Base-by-base conservation (phyloP, 2,888 invertebrate species). In the Oligia fasciuncula region DNA sequence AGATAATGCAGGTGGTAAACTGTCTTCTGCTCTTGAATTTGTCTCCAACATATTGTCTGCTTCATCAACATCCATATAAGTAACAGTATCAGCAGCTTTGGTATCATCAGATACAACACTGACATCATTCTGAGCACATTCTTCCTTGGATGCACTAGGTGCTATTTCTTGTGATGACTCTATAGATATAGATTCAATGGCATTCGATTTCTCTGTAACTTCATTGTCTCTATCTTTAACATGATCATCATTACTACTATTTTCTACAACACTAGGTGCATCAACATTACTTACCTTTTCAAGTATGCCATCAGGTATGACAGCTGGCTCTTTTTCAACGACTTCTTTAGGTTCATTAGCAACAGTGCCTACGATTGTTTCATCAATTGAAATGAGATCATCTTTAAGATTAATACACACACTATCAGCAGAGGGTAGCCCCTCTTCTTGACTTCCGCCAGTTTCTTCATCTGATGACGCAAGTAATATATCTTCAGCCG, bases 391-490 rank as follows among this genome's bases (percentile, higher is more conserved):
- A 85, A 93, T 90, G 63, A 85, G 83, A 86, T 93, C 93, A 77
- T 94, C 93, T 80, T 87, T 90, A 80, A 93, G 88, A 89, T 94
- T 94, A 23, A 93, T 80, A 84, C 87, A 91, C 0, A 71, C 80
- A 62, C 76, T 65, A 43, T 46, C 68, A 79, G 49, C 54, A 43
- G 77, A 78, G 40, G 70, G 49, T 54, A 40, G 11, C n/a, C 65
- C 77, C 19, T 73, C 80, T 76, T 80, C 71, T 76, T 78, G 86
- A 66, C 80, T 80, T 17, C 54, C 60, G 9, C 67, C 80, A 60
- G 76, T 85, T 81, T 94, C 95, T 29, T 94, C 94, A 62, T 94
- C 95, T 73, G 94, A 93, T 54, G 94, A 94, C 13, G 94, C 95
- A 43, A 95, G 88, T 17, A 94, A 87, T 77, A 94, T 92, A 89